These are phyloP conservation scores for Plutomurus gul DNA, from an alignment of 1,140 invertebrate species.

Conservation along the genomic window DNA sequence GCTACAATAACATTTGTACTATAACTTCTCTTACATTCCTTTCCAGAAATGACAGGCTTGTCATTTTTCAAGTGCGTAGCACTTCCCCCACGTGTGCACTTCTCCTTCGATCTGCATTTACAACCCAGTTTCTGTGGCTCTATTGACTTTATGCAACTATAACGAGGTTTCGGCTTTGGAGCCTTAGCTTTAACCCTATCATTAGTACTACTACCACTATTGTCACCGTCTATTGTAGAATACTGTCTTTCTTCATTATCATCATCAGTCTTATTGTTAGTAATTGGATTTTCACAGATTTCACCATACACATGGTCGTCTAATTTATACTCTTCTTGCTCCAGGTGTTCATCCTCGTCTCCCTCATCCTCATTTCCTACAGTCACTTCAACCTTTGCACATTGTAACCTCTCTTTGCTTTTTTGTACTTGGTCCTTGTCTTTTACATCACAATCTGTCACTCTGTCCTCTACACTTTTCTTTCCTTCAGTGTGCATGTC, in stretches of 20 bases:
- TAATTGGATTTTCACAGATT: constrained; percentile 42
- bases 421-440: constrained; percentile 32
- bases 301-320: constrained; percentile 50
- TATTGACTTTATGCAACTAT: constrained; percentile 38
- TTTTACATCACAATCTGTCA: constrained; percentile 21
- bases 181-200: constrained; percentile 20
- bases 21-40: constrained; percentile 38
- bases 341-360: not conserved
- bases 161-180: constrained; percentile 29
- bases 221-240: constrained; percentile 36
- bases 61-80: not conserved
- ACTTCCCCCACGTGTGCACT: not conserved
- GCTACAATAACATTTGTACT: constrained; percentile 42
- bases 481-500: not conserved
- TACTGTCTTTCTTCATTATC: constrained; percentile 38
- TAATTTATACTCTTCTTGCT: constrained; percentile 46
- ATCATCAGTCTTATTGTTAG: constrained; percentile 24
- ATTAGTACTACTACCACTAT: constrained; percentile 31
- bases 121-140: constrained; percentile 34
- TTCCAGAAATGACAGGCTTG: constrained; percentile 12
- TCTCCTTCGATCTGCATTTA: constrained; percentile 37
- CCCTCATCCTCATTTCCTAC: not conserved
- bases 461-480: not conserved
- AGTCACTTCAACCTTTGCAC: not conserved
- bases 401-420: constrained; percentile 22